Evolutionary conservation across 2,888 invertebrate species (phyloP).

Genomic region (Vesta saturnalis): DNA sequence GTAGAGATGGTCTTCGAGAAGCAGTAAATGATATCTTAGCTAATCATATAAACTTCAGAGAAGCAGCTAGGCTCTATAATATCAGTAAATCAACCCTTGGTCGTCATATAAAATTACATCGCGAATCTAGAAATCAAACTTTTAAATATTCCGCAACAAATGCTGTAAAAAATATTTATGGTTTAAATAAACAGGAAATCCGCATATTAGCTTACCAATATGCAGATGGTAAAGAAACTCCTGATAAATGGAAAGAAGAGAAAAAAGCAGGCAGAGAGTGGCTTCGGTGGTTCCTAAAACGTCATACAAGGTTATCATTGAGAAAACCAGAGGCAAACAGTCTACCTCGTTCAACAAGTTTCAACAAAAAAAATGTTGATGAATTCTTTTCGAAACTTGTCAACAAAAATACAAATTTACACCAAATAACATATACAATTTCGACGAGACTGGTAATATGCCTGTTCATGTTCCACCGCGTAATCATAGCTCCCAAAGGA

Average conservation of each 20-base stretch:
- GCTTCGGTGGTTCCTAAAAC: too few relatives aligned
- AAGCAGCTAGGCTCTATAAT: not conserved
- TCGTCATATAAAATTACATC: not conserved
- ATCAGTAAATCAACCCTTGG: too few relatives aligned
- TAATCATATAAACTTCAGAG: too few relatives aligned
- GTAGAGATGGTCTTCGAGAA: too few relatives aligned
- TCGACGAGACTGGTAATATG: not conserved
- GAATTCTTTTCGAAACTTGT: not conserved
- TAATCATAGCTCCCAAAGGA: too few relatives aligned
- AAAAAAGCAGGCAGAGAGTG: too few relatives aligned
- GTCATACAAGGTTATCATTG: too few relatives aligned
- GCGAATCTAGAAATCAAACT: not conserved
- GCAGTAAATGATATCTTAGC: too few relatives aligned
- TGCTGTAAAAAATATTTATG: not conserved
- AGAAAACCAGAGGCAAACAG: not conserved
- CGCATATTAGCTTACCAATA: not conserved
- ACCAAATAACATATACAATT: too few relatives aligned
- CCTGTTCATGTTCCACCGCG: not conserved
- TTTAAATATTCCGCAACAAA: too few relatives aligned
- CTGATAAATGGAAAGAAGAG: not conserved
- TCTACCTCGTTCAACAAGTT: not conserved
- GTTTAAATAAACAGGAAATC: not conserved
- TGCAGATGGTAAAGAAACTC: not conserved
- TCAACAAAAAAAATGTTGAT: too few relatives aligned
- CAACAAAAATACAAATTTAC: constrained; percentile 6